These are phyloP conservation scores for Cosmia trapezina DNA, from an alignment of 2,888 invertebrate species.

Conservation along the genomic window DNA sequence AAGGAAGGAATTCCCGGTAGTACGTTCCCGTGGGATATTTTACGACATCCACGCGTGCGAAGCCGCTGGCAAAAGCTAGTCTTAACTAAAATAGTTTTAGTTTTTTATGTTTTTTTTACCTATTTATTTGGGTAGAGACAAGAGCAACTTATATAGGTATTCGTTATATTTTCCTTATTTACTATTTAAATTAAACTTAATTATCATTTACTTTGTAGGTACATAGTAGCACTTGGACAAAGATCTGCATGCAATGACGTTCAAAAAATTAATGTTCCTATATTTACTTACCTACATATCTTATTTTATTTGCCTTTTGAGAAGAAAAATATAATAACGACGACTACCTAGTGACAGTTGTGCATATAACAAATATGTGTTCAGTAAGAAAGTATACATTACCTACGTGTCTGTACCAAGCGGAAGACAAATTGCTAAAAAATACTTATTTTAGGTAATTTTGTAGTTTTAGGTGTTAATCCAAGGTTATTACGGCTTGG, in stretches of 20 bases:
- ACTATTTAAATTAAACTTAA: not conserved
- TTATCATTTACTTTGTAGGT: not conserved
- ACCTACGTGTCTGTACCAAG: not conserved
- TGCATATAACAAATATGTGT: conserved; percentile 6
- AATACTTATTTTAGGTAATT: not conserved
- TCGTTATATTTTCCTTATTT: not conserved
- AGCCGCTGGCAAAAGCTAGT: no score
- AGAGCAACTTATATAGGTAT: no score
- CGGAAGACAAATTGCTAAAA: not conserved
- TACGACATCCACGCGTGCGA: no score
- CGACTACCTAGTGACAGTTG: not conserved
- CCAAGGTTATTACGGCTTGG: not conserved
- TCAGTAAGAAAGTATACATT: not conserved
- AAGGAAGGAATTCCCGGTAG: no score
- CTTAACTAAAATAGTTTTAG: no score
- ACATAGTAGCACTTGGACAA: not conserved
- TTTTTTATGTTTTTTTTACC: no score
- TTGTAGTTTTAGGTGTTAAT: not conserved
- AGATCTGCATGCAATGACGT: conserved; percentile 2
- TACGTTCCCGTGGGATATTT: no score
- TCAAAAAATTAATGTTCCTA: not conserved
- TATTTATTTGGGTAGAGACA: not conserved
- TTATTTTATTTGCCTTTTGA: not conserved
- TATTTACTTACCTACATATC: not conserved
- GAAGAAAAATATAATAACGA: not conserved